Base-by-base conservation (phyloP, 2,888 invertebrate genomes). In the Tigriopus californicus region DNA sequence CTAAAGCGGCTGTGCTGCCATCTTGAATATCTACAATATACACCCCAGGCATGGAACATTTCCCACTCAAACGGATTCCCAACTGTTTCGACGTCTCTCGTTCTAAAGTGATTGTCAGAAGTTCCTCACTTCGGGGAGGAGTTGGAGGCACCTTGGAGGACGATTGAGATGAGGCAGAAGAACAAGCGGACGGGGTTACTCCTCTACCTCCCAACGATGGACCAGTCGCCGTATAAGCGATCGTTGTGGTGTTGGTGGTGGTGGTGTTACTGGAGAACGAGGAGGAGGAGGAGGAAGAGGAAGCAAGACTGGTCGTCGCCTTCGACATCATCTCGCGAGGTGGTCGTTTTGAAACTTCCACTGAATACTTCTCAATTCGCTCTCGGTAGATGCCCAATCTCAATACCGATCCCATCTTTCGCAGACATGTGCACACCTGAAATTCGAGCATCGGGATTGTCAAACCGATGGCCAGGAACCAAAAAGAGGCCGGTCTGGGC, bases 361-460 rank as follows among this genome's bases (percentile, higher is more conserved):
- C 48, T 18, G 60, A 58, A 33, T 65, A 64, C 3, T 64, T 62
- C 60, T 67, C 66, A 52, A 67, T 66, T 53, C 65, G 62, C 60
- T 74, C 74, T 49, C 74, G 65, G 64, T 73, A 74, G 22, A 74
- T 70, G 10, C 72, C 72, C 41, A 74, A 67, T 33, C 70, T 66
- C 62, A 72, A 69, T 11, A 72, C 67, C 49, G 66, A 68, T 48
- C 67, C 67, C 62, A 69, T 68, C 56, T 67, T 66, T 57, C 73
- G 64, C 15, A 67, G 62, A 33, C 66, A 64, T 56, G 66, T 64
- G 44, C 67, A 67, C 15, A 71, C 70, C 64, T 68, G 65, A 61
- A 63, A 60, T 41, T 52, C 33, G 40, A 52, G 5, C 22, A 18
- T 52, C 11, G 22, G 22, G 22, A 11, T 20, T 13, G 12, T 20